Evolutionary conservation across 2,888 invertebrate species (phyloP), one percentile per base, ranked within the genome.

Genomic region (Oithona nana): DNA sequence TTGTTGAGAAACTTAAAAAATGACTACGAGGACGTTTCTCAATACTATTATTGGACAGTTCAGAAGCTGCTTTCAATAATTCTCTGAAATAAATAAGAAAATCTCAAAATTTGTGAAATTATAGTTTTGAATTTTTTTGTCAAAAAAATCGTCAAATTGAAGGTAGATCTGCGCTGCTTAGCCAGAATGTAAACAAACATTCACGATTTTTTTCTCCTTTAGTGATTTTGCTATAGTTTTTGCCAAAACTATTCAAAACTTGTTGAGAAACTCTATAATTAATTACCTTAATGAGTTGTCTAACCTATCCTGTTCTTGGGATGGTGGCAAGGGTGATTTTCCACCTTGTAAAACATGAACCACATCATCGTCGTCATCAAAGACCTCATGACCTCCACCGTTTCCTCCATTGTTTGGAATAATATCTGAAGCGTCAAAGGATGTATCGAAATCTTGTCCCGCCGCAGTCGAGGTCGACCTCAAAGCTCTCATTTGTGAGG

Each of bases 211-310:
- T n/a, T n/a, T n/a, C n/a, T n/a, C n/a, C n/a, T n/a, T n/a, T n/a
- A n/a, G n/a, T n/a, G n/a, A n/a, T n/a, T n/a, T n/a, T n/a, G n/a
- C n/a, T n/a, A n/a, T n/a, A n/a, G n/a, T n/a, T n/a, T n/a, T n/a
- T n/a, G n/a, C n/a, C n/a, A n/a, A n/a, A n/a, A n/a, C n/a, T n/a
- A n/a, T n/a, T n/a, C n/a, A n/a, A n/a, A n/a, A n/a, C n/a, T n/a
- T n/a, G n/a, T n/a, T n/a, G n/a, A n/a, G n/a, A n/a, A n/a, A n/a
- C n/a, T n/a, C 6, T 6, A 39, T 11, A 11, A 39, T 39, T 39
- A 16, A 39, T n/a, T 39, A 39, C 39, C 39, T 39, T n/a, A 59
- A 13, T 13, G 59, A 50, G 39, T 59, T 29, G 59, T 59, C 59
- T 16, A 59, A 29, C 16, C 29, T 24, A 13, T 39, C 49, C n/a